These are phyloP conservation scores for Papilio machaon DNA, from an alignment of 1,140 invertebrate species.

Conservation along the genomic window DNA sequence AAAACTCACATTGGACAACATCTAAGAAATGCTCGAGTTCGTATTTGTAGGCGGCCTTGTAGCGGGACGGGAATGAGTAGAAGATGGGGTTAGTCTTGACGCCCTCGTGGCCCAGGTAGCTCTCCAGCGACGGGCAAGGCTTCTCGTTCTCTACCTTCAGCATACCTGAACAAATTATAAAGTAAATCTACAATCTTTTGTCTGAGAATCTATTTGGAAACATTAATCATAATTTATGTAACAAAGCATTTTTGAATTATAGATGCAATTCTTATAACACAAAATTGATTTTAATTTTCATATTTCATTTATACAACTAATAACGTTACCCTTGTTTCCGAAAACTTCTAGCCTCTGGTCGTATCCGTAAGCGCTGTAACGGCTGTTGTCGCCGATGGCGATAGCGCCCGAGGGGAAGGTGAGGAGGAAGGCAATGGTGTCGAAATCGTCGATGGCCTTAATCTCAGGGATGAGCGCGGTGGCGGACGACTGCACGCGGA, in stretches of 20 bases:
- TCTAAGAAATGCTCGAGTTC: slow-evolving; percentile 87
- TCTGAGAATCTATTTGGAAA: background rate
- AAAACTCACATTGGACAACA: slow-evolving; percentile 81
- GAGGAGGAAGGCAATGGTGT: slow-evolving; percentile 85
- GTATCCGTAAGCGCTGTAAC: slow-evolving; percentile 86
- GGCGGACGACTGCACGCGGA: slow-evolving; percentile 82
- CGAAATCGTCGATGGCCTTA: slow-evolving; percentile 84
- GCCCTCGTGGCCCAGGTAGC: slow-evolving; percentile 72
- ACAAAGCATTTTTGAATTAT: background rate
- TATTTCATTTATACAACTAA: slow-evolving; percentile 12
- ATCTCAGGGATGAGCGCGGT: slow-evolving; percentile 84
- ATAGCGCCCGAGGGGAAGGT: slow-evolving; percentile 85
- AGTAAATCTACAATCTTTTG: background rate
- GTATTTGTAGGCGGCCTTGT: slow-evolving; percentile 82
- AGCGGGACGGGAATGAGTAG: slow-evolving; percentile 86
- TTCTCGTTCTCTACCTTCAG: slow-evolving; percentile 83
- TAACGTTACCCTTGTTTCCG: slow-evolving; percentile 75
- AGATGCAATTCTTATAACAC: background rate
- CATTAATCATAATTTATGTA: background rate
- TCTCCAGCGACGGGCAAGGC: slow-evolving; percentile 78
- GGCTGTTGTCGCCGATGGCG: slow-evolving; percentile 85
- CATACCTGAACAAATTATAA: slow-evolving; percentile 74
- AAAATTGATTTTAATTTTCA: background rate
- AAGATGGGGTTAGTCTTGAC: slow-evolving; percentile 82
- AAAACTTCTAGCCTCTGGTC: slow-evolving; percentile 88